Base-by-base conservation (phyloP, 1,140 invertebrate species). In the Tyrophagus putrescentiae region DNA sequence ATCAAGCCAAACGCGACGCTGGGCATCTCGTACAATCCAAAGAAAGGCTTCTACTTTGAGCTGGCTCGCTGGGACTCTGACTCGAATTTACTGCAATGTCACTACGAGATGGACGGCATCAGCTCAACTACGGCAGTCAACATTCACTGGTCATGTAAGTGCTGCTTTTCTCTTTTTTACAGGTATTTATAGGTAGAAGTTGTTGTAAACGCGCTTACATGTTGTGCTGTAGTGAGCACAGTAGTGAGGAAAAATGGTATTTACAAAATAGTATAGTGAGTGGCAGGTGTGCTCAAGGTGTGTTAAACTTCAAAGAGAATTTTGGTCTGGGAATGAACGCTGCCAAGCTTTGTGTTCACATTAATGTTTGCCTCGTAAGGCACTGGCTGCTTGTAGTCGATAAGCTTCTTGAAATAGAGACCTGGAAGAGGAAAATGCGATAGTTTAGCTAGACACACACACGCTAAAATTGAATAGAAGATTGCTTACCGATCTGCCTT, bases 21-120 rank as follows among this genome's bases (percentile, higher is more conserved):
- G 0, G 64, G 62, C 9, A 36, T 66, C 9, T 32, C 57, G 6
- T 66, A 62, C 41, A 60, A 66, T 61, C 62, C 64, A 5, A 61
- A 34, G 4, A 18, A 50, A 28, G 65, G 65, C 0, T 66, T 65
- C 39, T 21, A 60, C n/a, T 48, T 66, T 16, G 28, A 60, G 16
- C 48, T 63, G 33, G 61, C 65, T 7, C 50, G 39, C 16, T 63
- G 62, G 62, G 62, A 63, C 27, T 13, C 27, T 1, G 61, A 62
- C 4, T 45, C 54, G 11, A 32, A 53, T 11, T 31, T 33, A n/a
- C 57, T 64, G 11, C 33, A 63, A 41, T 66, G 65, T 21, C 32
- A 44, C 13, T 62, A 61, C 5, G 18, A 27, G 7, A 41, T 60
- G 5, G 52, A 34, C 9, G 44, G 27, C 4, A 18, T 27, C 13